These are phyloP conservation scores for Montipora sp. DNA, from an alignment of 64 coral and sea anemone genomes.

Conservation along the genomic window DNA sequence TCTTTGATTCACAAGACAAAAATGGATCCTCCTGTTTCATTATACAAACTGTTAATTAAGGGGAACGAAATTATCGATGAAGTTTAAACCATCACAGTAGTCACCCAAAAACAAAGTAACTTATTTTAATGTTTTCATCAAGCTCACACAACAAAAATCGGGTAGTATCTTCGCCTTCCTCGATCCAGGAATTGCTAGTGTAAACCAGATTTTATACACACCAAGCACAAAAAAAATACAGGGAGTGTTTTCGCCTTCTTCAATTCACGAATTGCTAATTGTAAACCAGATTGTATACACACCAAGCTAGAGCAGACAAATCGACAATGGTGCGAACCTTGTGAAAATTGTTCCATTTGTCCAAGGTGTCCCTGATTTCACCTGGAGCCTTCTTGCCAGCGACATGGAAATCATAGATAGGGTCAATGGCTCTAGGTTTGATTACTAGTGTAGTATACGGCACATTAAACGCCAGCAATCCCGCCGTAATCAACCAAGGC, in stretches of 20 bases:
- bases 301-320: constrained; percentile 40
- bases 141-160: too few species aligned
- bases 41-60: too few species aligned
- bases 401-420: constrained; percentile 47
- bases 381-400: constrained; percentile 49
- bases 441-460: constrained; percentile 49
- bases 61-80: too few species aligned
- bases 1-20: too few species aligned
- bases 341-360: constrained; percentile 56
- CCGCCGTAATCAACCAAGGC: constrained; percentile 51
- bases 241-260: background rate
- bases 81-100: too few species aligned
- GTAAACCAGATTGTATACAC: constrained; percentile 60
- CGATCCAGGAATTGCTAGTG: background rate
- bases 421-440: constrained; percentile 40
- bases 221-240: too few species aligned
- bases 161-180: background rate
- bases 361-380: constrained; percentile 42
- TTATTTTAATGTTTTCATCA: too few species aligned
- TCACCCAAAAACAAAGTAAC: too few species aligned
- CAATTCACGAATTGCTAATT: background rate
- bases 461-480: constrained; percentile 39
- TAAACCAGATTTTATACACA: too few species aligned
- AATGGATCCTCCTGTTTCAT: too few species aligned
- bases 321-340: constrained; percentile 52